These are phyloP conservation scores for Loxodonta africana DNA, from an alignment of 2,113 vertebrate species.

Conservation along the genomic window DNA sequence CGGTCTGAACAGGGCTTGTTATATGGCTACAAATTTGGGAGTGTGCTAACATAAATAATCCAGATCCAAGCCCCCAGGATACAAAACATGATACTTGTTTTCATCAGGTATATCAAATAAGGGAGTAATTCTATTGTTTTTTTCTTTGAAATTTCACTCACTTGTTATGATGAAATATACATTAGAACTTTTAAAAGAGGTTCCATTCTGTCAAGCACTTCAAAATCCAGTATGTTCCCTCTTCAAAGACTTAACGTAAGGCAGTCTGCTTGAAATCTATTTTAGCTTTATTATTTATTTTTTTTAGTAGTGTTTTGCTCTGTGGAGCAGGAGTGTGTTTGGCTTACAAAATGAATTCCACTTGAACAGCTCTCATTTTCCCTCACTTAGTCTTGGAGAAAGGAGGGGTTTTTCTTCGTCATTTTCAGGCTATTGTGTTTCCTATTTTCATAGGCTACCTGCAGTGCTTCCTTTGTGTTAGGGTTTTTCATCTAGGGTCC, in stretches of 20 bases:
- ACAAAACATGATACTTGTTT: slow-evolving; percentile 37
- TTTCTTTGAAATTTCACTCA: slow-evolving; percentile 54
- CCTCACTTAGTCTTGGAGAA: background rate
- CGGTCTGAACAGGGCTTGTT: background rate
- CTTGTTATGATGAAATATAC: slow-evolving; percentile 71
- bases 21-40: background rate
- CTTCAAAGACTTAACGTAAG: slow-evolving; percentile 57
- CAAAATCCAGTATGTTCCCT: slow-evolving; percentile 55
- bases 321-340: slow-evolving; percentile 43
- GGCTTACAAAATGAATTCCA: slow-evolving; percentile 62
- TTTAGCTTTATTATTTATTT: slow-evolving; percentile 58
- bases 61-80: background rate
- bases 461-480: background rate
- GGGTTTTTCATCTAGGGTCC: background rate
- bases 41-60: background rate
- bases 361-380: slow-evolving; percentile 10
- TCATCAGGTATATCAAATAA: slow-evolving; percentile 48
- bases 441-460: background rate
- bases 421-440: background rate
- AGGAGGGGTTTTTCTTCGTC: background rate
- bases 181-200: slow-evolving; percentile 53
- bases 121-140: slow-evolving; percentile 3
- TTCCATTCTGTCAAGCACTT: slow-evolving; percentile 32
- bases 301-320: slow-evolving; percentile 58
- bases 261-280: slow-evolving; percentile 66